Percentiles rank a stretch among this genome's conserved stretches.
phyloP scores from a whole-genome alignment of 1,140 invertebrate genomes.

The Leptinotarsa defecta region DNA sequence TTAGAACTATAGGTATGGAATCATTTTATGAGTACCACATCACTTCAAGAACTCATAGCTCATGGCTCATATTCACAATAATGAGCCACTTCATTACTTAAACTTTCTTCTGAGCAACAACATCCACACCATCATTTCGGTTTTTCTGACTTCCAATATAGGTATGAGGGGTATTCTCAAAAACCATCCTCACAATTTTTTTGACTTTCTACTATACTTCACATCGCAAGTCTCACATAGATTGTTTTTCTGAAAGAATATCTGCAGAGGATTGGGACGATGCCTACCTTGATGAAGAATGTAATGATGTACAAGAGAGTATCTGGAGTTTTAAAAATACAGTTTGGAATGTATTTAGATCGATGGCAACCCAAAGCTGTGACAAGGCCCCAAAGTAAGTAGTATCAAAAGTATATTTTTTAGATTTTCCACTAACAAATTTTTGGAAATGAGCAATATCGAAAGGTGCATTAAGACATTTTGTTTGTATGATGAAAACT shows the following conservation, averaged over 20 bases:
- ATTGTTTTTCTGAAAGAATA: constrained; percentile 62
- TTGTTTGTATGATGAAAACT: not conserved
- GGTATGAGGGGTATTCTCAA: no score
- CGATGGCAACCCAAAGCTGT: constrained; percentile 73
- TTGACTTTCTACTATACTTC: no score
- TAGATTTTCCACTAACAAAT: not conserved
- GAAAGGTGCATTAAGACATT: not conserved
- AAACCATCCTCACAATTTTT: no score
- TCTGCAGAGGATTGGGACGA: constrained; percentile 87
- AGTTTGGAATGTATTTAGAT: constrained; percentile 78
- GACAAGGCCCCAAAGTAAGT: constrained; percentile 78
- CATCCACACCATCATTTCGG: no score
- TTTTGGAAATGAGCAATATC: not conserved
- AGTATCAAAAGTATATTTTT: not conserved
- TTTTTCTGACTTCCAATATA: no score
- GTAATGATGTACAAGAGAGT: constrained; percentile 79
- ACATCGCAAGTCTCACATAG: no score
- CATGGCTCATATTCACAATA: no score
- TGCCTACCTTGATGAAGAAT: constrained; percentile 80
- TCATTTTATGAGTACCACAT: no score
- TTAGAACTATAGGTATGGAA: no score
- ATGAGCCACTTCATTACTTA: no score
- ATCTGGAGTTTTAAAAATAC: constrained; percentile 76
- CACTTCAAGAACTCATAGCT: no score
- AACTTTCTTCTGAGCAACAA: no score